phyloP scores from a whole-genome alignment of 2,113 vertebrate species.

The Paraplagusia blochii region DNA sequence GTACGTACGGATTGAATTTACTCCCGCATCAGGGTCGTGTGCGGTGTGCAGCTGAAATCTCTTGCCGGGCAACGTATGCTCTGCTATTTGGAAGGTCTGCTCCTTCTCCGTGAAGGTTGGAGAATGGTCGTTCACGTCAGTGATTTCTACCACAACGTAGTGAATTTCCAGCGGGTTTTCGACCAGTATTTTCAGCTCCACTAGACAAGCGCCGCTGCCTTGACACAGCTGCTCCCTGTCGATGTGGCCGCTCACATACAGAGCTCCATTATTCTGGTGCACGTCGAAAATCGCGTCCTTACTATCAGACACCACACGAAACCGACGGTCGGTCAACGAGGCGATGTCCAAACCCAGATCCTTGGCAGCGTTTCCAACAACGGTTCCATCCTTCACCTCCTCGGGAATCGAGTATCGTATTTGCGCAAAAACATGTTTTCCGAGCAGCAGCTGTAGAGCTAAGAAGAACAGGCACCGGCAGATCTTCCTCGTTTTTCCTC shows the following conservation, averaged over 20 bases:
- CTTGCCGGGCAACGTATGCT: slow-evolving; percentile 46
- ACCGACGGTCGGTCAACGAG: slow-evolving; percentile 48
- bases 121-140: slow-evolving; percentile 66
- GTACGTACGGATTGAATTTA: slow-evolving; percentile 57
- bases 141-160: slow-evolving; percentile 59
- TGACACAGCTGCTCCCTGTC: slow-evolving; percentile 65
- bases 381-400: slow-evolving; percentile 65
- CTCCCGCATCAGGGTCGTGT: slow-evolving; percentile 59
- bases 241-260: slow-evolving; percentile 66
- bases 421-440: slow-evolving; percentile 35
- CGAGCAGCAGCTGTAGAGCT: slow-evolving; percentile 6
- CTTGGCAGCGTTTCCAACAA: slow-evolving; percentile 71
- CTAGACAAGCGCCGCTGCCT: slow-evolving; percentile 36
- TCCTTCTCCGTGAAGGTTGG: slow-evolving; percentile 47
- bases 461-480: background rate
- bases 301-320: slow-evolving; percentile 59
- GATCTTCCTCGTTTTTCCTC: background rate
- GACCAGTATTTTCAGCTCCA: slow-evolving; percentile 58
- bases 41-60: slow-evolving; percentile 63
- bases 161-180: slow-evolving; percentile 71
- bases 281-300: slow-evolving; percentile 68
- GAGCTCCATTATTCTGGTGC: slow-evolving; percentile 63
- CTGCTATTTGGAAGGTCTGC: slow-evolving; percentile 52
- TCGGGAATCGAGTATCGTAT: slow-evolving; percentile 67
- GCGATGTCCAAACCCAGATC: slow-evolving; percentile 68